Conservation (phyloP, 2,797 vertebrate genomes). For the Glossophaga mutica region DNA sequence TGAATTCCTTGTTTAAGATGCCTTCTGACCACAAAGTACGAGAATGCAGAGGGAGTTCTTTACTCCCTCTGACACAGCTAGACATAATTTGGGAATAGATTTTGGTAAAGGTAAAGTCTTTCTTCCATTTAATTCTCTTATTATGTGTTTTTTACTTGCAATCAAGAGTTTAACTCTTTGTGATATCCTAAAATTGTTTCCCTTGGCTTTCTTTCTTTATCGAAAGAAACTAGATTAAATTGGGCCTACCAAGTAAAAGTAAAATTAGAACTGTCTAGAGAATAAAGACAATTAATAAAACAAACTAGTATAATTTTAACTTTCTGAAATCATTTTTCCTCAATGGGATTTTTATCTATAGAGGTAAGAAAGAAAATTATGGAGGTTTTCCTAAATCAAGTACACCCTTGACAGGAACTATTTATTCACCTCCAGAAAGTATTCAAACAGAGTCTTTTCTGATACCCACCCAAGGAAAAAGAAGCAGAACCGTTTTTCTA, state of each 20-base stretch:
- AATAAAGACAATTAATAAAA: slow-evolving; percentile 11
- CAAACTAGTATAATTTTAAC: background rate
- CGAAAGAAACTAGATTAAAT: background rate
- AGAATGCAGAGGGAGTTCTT: background rate
- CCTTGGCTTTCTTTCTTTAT: background rate
- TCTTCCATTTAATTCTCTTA: background rate
- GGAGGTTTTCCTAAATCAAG: background rate
- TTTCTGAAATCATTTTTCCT: background rate
- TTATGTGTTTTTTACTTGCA: background rate
- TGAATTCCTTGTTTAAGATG: background rate
- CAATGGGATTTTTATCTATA: background rate
- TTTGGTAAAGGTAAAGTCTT: background rate
- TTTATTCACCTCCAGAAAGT: background rate
- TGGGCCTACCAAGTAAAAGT: background rate
- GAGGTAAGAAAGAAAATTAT: background rate
- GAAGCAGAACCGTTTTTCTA: background rate
- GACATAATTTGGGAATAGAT: background rate
- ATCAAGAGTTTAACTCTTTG: background rate
- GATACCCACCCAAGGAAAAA: background rate
- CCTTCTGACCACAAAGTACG: background rate
- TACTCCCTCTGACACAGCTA: background rate
- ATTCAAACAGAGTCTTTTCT: background rate
- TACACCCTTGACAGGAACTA: background rate
- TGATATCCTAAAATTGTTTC: background rate
- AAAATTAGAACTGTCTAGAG: background rate